These are phyloP conservation scores for Varecia variegata DNA, from an alignment of 2,797 vertebrate species.

Conservation along the genomic window DNA sequence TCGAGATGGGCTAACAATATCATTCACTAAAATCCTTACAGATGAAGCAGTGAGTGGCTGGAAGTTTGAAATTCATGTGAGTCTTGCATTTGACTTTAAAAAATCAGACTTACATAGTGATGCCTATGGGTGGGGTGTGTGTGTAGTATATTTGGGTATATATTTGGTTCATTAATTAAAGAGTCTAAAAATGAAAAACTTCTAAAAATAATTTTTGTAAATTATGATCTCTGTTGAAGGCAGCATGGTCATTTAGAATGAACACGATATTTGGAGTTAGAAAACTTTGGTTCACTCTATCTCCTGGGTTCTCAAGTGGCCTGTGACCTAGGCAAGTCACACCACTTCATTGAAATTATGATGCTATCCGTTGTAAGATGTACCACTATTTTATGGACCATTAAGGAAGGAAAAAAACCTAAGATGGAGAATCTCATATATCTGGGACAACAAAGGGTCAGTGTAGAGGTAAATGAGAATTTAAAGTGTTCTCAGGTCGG, in stretches of 20 bases:
- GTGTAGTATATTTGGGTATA: neutral
- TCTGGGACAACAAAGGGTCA: neutral
- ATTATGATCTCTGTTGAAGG: neutral
- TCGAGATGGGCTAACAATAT: conserved; percentile 98
- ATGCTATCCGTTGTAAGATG: neutral
- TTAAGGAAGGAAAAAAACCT: neutral
- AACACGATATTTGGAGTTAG: conserved; percentile 26
- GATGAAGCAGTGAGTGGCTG: conserved; percentile 99
- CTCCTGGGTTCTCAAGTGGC: neutral
- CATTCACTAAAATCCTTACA: conserved; percentile 99
- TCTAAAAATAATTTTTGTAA: neutral
- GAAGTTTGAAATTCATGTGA: conserved; percentile 99
- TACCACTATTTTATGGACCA: neutral
- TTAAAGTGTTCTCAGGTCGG: neutral
- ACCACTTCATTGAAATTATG: conserved; percentile 23
- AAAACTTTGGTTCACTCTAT: conserved; percentile 39
- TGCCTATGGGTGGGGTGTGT: neutral
- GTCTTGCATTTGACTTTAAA: conserved; percentile 80
- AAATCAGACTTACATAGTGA: neutral
- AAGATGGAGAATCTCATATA: neutral
- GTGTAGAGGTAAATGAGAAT: conserved; percentile 8
- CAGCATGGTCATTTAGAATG: conserved; percentile 33
- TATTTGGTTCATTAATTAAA: conserved; percentile 7
- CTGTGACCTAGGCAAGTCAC: neutral
- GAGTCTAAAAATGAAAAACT: neutral